phyloP scores from a whole-genome alignment of 2,888 invertebrate genomes.

The Drosophila recens region DNA sequence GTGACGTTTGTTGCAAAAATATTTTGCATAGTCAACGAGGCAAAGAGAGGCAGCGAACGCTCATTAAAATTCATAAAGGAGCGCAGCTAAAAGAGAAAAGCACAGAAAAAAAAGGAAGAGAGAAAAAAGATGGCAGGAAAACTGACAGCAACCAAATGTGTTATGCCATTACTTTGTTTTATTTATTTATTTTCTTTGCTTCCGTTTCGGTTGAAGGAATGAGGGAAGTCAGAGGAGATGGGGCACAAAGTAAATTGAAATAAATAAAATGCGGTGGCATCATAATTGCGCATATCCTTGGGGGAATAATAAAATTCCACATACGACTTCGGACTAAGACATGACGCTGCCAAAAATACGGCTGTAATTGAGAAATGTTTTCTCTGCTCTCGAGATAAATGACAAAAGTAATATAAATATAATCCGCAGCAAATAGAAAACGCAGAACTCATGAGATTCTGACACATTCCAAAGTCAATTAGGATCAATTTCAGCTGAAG shows the following conservation, averaged over 20 bases:
- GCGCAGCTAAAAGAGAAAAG: slow-evolving; percentile 26
- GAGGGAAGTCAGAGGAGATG: not conserved
- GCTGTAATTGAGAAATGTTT: slow-evolving; percentile 71
- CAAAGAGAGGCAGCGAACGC: slow-evolving; percentile 33
- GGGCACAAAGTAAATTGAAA: slow-evolving; percentile 66
- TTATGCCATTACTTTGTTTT: slow-evolving; percentile 58
- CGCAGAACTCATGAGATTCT: slow-evolving; percentile 43
- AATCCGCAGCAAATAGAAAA: slow-evolving; percentile 47
- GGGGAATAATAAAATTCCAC: slow-evolving; percentile 69
- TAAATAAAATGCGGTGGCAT: slow-evolving; percentile 70
- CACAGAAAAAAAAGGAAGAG: not conserved
- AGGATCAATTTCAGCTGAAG: not conserved
- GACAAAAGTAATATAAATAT: slow-evolving; percentile 46
- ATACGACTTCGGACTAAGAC: slow-evolving; percentile 47
- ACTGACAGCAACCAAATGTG: slow-evolving; percentile 46
- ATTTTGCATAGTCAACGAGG: slow-evolving; percentile 68
- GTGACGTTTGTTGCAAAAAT: slow-evolving; percentile 62
- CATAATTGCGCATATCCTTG: slow-evolving; percentile 69
- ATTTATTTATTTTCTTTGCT: slow-evolving; percentile 42
- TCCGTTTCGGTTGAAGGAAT: not conserved
- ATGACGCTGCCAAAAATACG: slow-evolving; percentile 28
- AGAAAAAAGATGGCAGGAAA: slow-evolving; percentile 18
- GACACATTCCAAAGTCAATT: slow-evolving; percentile 17
- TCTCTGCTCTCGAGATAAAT: slow-evolving; percentile 23
- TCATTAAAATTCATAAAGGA: slow-evolving; percentile 78